Evolutionary conservation across 2,888 invertebrate genomes (phyloP).

Genomic region (Odontothrips loti): DNA sequence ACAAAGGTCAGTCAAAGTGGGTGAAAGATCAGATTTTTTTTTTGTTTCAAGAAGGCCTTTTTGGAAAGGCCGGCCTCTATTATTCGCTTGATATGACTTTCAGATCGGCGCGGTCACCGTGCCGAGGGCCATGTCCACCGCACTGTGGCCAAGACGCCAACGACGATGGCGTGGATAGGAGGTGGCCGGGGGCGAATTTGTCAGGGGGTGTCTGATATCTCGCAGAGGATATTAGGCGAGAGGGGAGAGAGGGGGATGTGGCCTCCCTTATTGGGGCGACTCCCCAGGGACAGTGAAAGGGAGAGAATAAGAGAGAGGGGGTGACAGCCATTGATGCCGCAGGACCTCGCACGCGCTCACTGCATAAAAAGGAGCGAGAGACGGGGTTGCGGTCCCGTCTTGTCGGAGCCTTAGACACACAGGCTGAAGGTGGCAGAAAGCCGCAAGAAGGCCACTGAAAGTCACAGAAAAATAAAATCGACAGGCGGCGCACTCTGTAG

Average conservation of each 20-base stretch:
- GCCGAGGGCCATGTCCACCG: no score
- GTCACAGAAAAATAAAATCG: no score
- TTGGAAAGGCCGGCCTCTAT: neutral
- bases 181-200: neutral
- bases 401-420: no score
- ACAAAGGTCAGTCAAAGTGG: no score
- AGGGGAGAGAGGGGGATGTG: neutral
- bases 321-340: neutral
- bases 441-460: no score
- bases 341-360: neutral
- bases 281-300: neutral
- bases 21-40: no score
- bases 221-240: neutral
- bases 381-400: no score
- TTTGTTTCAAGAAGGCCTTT: no score
- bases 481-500: no score
- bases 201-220: conserved; percentile 13
- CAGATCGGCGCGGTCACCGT: neutral
- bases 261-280: neutral
- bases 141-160: no score
- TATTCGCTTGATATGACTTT: conserved; percentile 20
- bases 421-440: no score
- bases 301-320: neutral
- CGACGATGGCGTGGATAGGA: neutral
- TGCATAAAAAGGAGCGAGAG: neutral